These are phyloP conservation scores for Aurelia aurita complex sp. Pacific DNA, from an alignment of 30 jellyfish, hydroid and myxozoan genomes.

Conservation along the genomic window DNA sequence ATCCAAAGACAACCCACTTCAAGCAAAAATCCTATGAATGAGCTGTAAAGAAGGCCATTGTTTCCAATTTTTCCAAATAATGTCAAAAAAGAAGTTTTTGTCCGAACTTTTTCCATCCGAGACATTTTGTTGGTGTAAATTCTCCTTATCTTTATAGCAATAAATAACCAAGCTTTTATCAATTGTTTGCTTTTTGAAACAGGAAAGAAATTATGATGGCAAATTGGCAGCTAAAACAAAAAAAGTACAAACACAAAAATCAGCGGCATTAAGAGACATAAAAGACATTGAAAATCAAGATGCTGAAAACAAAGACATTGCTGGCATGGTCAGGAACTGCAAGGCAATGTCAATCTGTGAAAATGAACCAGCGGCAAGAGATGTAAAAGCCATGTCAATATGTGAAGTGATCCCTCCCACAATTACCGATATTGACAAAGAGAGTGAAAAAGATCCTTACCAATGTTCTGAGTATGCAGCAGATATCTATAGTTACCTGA, in stretches of 20 bases:
- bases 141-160: too few relatives aligned
- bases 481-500: slow-evolving; percentile 76
- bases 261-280: neutral
- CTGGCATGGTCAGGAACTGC: neutral
- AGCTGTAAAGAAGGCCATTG: too few relatives aligned
- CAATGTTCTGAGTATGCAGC: slow-evolving; percentile 95
- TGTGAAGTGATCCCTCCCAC: slow-evolving; percentile 30
- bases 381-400: slow-evolving; percentile 41
- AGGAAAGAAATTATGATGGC: neutral
- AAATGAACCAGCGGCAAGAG: slow-evolving; percentile 12
- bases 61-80: too few relatives aligned
- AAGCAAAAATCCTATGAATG: too few relatives aligned
- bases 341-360: slow-evolving; percentile 42
- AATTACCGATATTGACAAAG: slow-evolving; percentile 75
- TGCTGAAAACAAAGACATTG: neutral
- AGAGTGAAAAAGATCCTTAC: slow-evolving; percentile 64
- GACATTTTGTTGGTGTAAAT: too few relatives aligned
- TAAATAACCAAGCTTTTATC: too few relatives aligned
- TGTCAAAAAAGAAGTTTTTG: too few relatives aligned
- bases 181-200: neutral
- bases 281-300: neutral
- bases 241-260: neutral
- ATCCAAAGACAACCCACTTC: too few relatives aligned
- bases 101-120: too few relatives aligned
- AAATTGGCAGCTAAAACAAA: neutral